Conservation (phyloP, 2,113 vertebrate genomes). For the Lontra canadensis region DNA sequence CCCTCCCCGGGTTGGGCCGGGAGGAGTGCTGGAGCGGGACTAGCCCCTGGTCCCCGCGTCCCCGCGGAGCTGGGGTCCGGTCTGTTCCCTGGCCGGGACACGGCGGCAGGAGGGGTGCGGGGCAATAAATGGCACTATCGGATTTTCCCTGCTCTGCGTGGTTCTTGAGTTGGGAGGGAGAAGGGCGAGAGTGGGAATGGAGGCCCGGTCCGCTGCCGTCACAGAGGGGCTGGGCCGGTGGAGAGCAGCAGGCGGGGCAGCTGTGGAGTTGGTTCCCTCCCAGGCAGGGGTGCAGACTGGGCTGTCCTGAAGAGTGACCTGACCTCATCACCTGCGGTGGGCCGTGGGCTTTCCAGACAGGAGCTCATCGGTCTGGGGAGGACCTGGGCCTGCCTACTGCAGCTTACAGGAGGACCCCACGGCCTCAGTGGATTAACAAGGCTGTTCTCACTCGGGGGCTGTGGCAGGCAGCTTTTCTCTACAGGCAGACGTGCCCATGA, state of each 20-base stretch:
- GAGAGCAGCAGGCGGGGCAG: neutral
- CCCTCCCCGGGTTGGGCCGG: neutral
- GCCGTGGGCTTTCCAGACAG: neutral
- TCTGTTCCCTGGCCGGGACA: slow-evolving; percentile 43
- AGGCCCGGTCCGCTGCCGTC: neutral
- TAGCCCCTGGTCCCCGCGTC: neutral
- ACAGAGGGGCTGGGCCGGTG: neutral
- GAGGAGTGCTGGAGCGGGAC: neutral
- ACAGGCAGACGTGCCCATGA: fast-evolving
- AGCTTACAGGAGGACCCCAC: neutral
- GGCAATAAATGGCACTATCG: slow-evolving; percentile 73
- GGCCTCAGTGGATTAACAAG: fast-evolving
- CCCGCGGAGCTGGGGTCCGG: neutral
- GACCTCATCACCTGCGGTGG: neutral
- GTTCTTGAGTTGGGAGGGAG: slow-evolving; percentile 44
- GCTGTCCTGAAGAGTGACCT: neutral
- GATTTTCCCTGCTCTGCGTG: slow-evolving; percentile 32
- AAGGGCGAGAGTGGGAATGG: neutral
- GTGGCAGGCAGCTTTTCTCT: neutral
- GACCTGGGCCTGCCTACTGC: neutral
- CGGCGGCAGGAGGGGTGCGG: slow-evolving; percentile 29
- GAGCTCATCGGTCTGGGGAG: neutral
- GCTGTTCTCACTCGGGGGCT: fast-evolving
- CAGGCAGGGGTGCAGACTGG: neutral
- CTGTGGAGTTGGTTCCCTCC: neutral